Base-by-base conservation (phyloP, 2,797 vertebrate species). In the Nyctalus aviator region DNA sequence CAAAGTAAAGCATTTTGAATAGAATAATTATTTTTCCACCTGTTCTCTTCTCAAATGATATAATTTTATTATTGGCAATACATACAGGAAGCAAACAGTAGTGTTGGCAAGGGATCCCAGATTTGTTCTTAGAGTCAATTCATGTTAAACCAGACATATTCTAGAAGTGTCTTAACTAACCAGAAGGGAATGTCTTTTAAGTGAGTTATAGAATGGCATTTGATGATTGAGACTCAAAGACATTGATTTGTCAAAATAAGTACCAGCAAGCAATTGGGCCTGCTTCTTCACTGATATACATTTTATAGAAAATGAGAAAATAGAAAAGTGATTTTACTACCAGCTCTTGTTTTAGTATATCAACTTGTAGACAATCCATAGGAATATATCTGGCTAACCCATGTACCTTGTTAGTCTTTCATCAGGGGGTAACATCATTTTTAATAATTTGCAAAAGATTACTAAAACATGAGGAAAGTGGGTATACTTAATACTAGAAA, bases 381-480 rank as follows among this genome's bases (percentile, higher is more conserved):
- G 77, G 27, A 73, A 66, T 48, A 12, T 13, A 76, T 5, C 71
- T 68, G 15, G 57, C 8, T 77, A 73, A 66, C 2, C 66, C 2
- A 50, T 32, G 4, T 4, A 64, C 27, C 76, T 57, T 64, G 53
- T 5, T 46, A 68, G 76, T 50, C 41, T 91, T 82, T 90, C n/a
- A 57, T 73, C 62, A 78, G 37, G 79, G 84, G 88, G 15, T 48
- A 88, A 94, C 13, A n/a, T 6, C 25, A 77, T 71, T 78, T 83
- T 78, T 77, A 90, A 66, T 57, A 2, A 66, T 85, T 44, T 82
- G 21, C 35, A 64, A 88, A 90, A 41, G 15, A 81, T 66, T 41
- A 83, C 5, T 85, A 82, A 88, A 75, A 82, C 12, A 83, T 13
- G 25, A 73, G 6, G 14, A 41, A 88, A 83, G 3, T 62, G 14